A percentile compares a stretch with the other conserved stretches of the same genome.
Conservation (phyloP, 2,113 vertebrate species). For the Oxyruncus cristatus region DNA sequence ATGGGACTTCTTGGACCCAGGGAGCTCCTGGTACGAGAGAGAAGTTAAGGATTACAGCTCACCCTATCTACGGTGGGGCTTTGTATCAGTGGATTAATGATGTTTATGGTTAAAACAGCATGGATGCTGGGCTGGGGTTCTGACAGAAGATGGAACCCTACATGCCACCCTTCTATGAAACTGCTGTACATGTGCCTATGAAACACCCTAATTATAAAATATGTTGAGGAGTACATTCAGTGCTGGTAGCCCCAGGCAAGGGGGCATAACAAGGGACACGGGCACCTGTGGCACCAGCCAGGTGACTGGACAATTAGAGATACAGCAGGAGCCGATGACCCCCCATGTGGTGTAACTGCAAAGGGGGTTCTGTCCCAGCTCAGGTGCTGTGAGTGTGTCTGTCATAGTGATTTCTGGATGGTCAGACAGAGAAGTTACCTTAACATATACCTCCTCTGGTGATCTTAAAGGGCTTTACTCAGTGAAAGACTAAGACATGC, state of each 20-base stretch:
- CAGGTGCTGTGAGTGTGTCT: not conserved
- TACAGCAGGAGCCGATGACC: accelerated
- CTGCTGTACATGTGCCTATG: accelerated
- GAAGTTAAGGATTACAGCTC: not conserved
- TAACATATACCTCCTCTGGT: not conserved
- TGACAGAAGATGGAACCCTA: not conserved
- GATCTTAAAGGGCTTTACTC: not conserved
- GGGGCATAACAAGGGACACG: too few relatives aligned
- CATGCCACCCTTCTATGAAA: not conserved
- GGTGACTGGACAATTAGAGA: not conserved
- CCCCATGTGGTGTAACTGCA: too few relatives aligned
- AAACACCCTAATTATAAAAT: not conserved
- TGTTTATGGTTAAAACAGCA: not conserved
- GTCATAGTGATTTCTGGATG: not conserved
- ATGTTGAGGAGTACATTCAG: not conserved
- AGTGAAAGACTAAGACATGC: not conserved
- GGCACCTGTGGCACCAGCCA: too few relatives aligned
- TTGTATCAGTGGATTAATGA: not conserved
- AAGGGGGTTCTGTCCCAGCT: accelerated
- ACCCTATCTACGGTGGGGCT: accelerated
- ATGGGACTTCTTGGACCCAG: not conserved
- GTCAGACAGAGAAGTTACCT: not conserved
- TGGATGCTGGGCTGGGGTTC: not conserved
- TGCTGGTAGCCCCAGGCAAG: too few relatives aligned
- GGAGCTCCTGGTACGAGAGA: not conserved